phyloP scores from a whole-genome alignment of 1,140 invertebrate species.

The Nixonia krombeini region DNA sequence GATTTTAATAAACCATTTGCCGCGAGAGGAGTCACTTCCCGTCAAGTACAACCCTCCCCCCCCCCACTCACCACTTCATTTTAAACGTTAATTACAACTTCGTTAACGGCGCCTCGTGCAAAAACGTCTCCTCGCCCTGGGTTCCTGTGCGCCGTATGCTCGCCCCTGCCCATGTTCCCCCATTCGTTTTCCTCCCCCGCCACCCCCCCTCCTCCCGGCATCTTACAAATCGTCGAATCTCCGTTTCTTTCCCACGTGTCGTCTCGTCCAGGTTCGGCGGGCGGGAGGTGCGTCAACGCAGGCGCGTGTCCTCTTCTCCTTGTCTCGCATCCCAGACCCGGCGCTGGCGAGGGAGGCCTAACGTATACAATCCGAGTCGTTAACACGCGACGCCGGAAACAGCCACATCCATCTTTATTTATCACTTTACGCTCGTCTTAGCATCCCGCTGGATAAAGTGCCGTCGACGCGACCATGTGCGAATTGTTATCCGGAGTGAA shows the following conservation, averaged over 20 bases:
- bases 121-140: too few species aligned
- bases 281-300: constrained; percentile 1
- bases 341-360: constrained; percentile 16
- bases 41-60: too few species aligned
- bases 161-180: not conserved
- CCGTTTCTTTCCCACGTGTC: not conserved
- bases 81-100: too few species aligned
- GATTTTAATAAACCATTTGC: too few species aligned
- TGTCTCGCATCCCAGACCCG: not conserved
- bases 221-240: constrained; percentile 3
- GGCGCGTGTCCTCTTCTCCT: constrained; percentile 7
- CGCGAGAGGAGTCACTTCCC: too few species aligned
- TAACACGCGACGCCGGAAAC: constrained; percentile 69
- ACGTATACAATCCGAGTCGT: constrained; percentile 63
- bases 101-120: too few species aligned
- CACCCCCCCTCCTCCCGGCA: not conserved
- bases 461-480: constrained; percentile 10
- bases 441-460: constrained; percentile 4
- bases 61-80: too few species aligned
- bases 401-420: constrained; percentile 67
- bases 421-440: constrained; percentile 31
- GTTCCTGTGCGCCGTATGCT: too few species aligned
- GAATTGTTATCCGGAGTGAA: not conserved
- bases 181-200: not conserved
- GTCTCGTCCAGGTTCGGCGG: not conserved